Evolutionary conservation across 2,113 vertebrate species (phyloP).

Genomic region (Campylorhamphus procurvoides): DNA sequence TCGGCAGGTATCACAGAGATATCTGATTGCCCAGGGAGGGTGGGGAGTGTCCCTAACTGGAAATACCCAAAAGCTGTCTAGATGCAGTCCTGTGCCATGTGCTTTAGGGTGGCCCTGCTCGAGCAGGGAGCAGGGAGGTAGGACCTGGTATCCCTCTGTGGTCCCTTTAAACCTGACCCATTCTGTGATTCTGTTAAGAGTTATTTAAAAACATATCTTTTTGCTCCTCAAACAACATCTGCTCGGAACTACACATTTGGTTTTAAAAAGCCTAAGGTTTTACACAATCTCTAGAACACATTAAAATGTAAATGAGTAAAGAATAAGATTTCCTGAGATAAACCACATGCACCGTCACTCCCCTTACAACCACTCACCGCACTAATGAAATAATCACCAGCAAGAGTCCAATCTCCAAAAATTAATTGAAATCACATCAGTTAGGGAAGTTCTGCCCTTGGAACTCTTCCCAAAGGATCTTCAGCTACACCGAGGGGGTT

Average conservation of each 20-base stretch:
- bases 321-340: neutral
- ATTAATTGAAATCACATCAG: rapidly evolving
- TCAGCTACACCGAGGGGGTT: rapidly evolving
- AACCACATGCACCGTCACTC: neutral
- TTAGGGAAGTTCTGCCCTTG: neutral
- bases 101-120: neutral
- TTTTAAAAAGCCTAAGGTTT: neutral
- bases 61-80: neutral
- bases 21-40: neutral
- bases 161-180: neutral
- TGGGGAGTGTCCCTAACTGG: neutral
- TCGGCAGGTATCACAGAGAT: neutral
- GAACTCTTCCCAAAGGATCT: neutral
- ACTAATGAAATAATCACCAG: neutral
- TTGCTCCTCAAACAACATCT: neutral
- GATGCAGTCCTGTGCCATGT: rapidly evolving
- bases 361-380: neutral
- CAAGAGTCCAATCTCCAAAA: neutral
- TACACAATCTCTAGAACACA: neutral
- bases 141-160: neutral
- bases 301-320: neutral
- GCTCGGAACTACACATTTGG: neutral
- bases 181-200: neutral
- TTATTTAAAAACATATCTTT: neutral
- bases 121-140: neutral